Conservation (phyloP, 2,113 vertebrate genomes). For the Crypturellus undulatus region DNA sequence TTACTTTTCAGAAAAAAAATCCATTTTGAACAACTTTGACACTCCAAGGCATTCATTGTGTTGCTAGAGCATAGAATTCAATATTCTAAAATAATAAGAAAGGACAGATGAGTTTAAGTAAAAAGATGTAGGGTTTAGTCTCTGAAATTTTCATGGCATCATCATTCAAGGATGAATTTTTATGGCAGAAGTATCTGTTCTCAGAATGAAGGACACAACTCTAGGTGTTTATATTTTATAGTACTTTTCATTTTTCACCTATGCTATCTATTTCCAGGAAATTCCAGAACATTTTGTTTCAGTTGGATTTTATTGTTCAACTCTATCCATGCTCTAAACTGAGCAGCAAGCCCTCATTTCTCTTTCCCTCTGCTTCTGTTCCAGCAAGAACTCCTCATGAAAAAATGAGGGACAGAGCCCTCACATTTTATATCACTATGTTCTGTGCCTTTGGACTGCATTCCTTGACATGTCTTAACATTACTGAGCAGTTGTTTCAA, state of each 20-base stretch:
- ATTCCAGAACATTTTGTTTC: neutral
- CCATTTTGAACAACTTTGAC: neutral
- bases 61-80: neutral
- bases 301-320: neutral
- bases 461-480: neutral
- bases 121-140: no score
- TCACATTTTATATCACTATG: neutral
- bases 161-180: neutral
- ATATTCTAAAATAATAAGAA: neutral
- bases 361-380: neutral
- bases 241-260: neutral
- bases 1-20: neutral
- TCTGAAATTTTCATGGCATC: neutral
- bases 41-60: neutral
- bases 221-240: neutral
- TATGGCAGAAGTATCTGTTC: neutral
- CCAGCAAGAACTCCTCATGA: neutral
- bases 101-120: neutral
- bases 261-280: neutral
- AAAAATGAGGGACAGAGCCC: neutral
- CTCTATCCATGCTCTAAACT: neutral
- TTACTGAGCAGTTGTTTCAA: neutral
- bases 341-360: neutral
- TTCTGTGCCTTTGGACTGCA: neutral
- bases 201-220: neutral